These are phyloP conservation scores for Hormaphis cornu DNA, from an alignment of 1,140 invertebrate species.

Conservation along the genomic window DNA sequence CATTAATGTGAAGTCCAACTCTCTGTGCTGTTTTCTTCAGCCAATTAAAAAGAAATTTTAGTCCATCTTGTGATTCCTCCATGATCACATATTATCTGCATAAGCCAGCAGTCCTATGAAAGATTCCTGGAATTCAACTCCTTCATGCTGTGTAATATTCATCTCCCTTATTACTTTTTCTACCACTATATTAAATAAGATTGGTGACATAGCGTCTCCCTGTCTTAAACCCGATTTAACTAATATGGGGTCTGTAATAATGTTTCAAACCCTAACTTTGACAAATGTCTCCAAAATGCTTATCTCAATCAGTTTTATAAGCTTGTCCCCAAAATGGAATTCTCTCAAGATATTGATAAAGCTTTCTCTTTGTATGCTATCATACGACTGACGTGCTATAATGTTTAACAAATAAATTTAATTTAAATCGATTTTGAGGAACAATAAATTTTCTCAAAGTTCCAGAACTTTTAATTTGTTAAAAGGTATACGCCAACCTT, in stretches of 20 bases:
- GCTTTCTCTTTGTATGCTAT: constrained; percentile 11
- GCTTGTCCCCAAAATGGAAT: constrained; percentile 10
- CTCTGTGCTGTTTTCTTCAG: too few species aligned
- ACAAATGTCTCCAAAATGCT: constrained; percentile 15
- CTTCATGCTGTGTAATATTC: background rate
- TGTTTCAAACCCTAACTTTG: constrained; percentile 13
- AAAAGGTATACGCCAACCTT: too few species aligned
- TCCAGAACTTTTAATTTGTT: too few species aligned
- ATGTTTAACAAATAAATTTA: too few species aligned
- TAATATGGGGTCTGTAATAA: constrained; percentile 18
- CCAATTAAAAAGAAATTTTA: too few species aligned
- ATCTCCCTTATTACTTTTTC: constrained; percentile 17
- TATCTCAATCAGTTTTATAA: constrained; percentile 25
- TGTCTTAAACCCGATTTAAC: constrained; percentile 23
- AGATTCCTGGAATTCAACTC: background rate
- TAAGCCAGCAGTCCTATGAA: background rate
- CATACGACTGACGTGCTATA: too few species aligned
- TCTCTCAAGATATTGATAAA: constrained; percentile 12
- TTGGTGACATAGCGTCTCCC: constrained; percentile 19
- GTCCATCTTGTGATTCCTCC: too few species aligned
- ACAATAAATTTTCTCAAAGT: too few species aligned
- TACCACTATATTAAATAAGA: constrained; percentile 31
- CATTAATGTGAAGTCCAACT: too few species aligned
- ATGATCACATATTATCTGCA: background rate
- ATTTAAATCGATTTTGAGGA: too few species aligned